A percentile compares a stretch with the other conserved stretches of the same genome.
phyloP scores from a whole-genome alignment of 1,140 invertebrate species.

The Aphelinus atriplicis region DNA sequence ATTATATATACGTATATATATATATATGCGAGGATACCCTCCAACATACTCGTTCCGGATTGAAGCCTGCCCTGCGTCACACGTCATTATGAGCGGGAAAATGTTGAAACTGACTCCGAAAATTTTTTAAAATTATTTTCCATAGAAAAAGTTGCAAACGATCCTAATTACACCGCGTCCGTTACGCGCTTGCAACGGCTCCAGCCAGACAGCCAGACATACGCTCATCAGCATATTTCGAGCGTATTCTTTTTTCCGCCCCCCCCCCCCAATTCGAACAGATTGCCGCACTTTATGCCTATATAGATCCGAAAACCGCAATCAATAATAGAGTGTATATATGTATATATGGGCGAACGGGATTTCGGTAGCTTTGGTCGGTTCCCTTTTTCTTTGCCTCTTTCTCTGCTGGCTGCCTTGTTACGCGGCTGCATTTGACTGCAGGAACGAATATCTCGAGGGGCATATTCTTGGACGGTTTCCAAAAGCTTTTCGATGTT shows the following conservation, averaged over 20 bases:
- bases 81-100: no score
- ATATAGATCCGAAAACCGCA: slow-evolving; percentile 19
- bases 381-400: slow-evolving; percentile 25
- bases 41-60: no score
- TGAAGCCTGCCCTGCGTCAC: no score
- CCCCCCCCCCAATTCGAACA: neutral
- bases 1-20: no score
- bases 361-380: no score
- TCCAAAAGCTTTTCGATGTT: slow-evolving; percentile 28
- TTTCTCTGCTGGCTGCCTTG: neutral
- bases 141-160: no score
- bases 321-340: slow-evolving; percentile 1
- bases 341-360: slow-evolving; percentile 11
- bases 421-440: slow-evolving; percentile 26
- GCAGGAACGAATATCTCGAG: slow-evolving; percentile 4
- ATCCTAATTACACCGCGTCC: no score
- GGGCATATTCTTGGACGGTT: slow-evolving; percentile 1
- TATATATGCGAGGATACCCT: no score
- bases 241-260: neutral
- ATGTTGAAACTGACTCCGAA: no score
- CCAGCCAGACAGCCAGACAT: neutral
- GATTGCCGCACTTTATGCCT: slow-evolving; percentile 7
- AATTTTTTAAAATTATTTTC: no score
- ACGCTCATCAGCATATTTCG: neutral
- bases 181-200: no score